Conservation (phyloP, 2,797 vertebrate genomes). For the Lagothrix lagotricha region DNA sequence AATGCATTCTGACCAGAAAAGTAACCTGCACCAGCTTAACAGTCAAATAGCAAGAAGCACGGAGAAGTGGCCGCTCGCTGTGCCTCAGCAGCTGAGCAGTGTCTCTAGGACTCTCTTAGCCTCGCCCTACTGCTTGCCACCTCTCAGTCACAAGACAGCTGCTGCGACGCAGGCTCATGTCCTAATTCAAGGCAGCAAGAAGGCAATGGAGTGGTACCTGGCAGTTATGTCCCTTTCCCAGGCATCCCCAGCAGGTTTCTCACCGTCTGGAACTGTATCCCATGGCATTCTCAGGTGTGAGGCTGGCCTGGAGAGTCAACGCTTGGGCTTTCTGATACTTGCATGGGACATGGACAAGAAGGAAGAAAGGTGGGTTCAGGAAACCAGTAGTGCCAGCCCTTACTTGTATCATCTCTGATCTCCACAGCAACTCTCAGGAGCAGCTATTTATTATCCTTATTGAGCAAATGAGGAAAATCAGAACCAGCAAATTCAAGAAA, state of each 20-base stretch:
- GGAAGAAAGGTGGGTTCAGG: neutral
- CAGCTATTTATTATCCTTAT: neutral
- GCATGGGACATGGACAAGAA: neutral
- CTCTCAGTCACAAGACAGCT: neutral
- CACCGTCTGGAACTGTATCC: neutral
- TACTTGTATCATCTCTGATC: neutral
- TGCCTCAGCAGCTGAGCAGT: neutral
- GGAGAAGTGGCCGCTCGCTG: neutral
- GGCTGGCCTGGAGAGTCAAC: neutral
- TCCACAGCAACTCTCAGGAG: neutral
- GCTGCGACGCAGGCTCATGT: neutral
- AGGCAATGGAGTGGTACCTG: neutral
- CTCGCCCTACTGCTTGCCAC: neutral
- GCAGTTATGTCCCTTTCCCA: neutral
- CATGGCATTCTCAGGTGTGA: neutral
- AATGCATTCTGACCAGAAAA: neutral
- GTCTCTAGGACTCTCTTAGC: neutral
- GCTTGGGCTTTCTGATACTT: neutral
- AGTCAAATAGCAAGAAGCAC: neutral
- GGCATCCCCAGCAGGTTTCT: neutral
- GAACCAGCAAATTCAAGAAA: neutral
- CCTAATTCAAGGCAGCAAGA: neutral
- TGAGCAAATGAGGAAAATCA: neutral
- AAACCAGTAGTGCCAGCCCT: neutral
- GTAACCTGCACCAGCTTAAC: neutral